Conservation (phyloP, 2,113 vertebrate genomes). For the Equus przewalskii region DNA sequence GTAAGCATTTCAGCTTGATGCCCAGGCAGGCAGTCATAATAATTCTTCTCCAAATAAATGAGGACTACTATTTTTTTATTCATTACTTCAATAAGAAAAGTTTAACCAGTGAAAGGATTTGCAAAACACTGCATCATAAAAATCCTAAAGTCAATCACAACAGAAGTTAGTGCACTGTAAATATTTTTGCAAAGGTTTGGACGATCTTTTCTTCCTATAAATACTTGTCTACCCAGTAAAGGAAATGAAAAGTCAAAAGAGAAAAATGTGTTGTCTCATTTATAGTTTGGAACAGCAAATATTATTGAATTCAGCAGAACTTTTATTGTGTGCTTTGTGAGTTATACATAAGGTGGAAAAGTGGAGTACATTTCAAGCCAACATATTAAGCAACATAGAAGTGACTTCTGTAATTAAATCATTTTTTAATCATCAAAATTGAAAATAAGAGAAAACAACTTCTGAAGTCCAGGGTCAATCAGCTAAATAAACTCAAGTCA, state of each 20-base stretch:
- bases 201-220: constrained; percentile 51
- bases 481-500: constrained; percentile 86
- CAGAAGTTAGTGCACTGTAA: constrained; percentile 56
- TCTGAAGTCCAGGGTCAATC: constrained; percentile 83
- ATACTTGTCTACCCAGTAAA: constrained; percentile 39
- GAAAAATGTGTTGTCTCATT: not conserved
- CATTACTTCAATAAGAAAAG: constrained; percentile 71
- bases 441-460: constrained; percentile 85
- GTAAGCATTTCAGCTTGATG: constrained; percentile 79
- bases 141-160: constrained; percentile 11
- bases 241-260: constrained; percentile 47
- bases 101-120: constrained; percentile 67
- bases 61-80: constrained; percentile 61
- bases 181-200: constrained; percentile 68
- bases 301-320: constrained; percentile 23
- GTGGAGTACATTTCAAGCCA: constrained; percentile 57
- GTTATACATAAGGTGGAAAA: not conserved
- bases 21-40: constrained; percentile 76
- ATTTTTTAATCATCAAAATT: constrained; percentile 82
- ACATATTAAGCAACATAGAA: constrained; percentile 76
- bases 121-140: constrained; percentile 37
- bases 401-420: constrained; percentile 82
- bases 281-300: constrained; percentile 22
- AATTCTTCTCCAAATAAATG: constrained; percentile 77
- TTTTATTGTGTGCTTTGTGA: not conserved